Evolutionary conservation across 2,797 vertebrate species (phyloP).

Genomic region (Coreius guichenoti): DNA sequence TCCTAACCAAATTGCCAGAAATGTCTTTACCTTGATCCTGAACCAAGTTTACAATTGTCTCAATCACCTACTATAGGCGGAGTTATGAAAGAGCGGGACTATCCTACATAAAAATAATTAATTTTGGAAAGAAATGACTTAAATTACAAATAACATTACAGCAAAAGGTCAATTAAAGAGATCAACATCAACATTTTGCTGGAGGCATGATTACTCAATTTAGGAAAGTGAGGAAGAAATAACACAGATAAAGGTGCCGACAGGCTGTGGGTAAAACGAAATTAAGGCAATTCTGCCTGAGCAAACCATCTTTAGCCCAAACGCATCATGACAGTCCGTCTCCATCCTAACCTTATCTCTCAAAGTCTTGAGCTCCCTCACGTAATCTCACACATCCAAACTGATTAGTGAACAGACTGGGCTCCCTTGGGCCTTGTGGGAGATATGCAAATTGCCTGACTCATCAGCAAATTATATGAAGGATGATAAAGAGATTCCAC

Average conservation of each 20-base stretch:
- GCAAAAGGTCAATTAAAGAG: not conserved
- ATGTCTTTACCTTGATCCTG: not conserved
- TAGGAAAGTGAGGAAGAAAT: not conserved
- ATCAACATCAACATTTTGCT: slow-evolving; percentile 17
- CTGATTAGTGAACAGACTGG: slow-evolving; percentile 50
- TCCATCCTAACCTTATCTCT: slow-evolving; percentile 55
- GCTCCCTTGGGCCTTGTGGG: slow-evolving; percentile 25
- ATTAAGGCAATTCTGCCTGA: slow-evolving; percentile 14
- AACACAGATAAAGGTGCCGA: not conserved
- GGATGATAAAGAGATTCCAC: slow-evolving; percentile 58
- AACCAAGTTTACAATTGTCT: not conserved
- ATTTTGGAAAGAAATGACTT: not conserved
- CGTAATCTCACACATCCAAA: slow-evolving; percentile 59
- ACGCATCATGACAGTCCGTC: slow-evolving; percentile 53
- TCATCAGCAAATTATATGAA: slow-evolving; percentile 57
- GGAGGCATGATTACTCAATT: not conserved
- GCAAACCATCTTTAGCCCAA: not conserved
- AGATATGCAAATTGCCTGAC: slow-evolving; percentile 53
- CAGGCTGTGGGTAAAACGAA: slow-evolving; percentile 3
- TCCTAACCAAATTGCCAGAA: not conserved
- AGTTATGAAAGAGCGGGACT: not conserved
- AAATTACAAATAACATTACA: not conserved
- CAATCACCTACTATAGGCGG: not conserved
- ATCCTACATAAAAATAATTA: not conserved
- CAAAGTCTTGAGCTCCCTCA: slow-evolving; percentile 36